Evolutionary conservation across 2,888 invertebrate species (phyloP), one percentile per base, ranked within the genome.

Genomic region (Anthoptus insignis): DNA sequence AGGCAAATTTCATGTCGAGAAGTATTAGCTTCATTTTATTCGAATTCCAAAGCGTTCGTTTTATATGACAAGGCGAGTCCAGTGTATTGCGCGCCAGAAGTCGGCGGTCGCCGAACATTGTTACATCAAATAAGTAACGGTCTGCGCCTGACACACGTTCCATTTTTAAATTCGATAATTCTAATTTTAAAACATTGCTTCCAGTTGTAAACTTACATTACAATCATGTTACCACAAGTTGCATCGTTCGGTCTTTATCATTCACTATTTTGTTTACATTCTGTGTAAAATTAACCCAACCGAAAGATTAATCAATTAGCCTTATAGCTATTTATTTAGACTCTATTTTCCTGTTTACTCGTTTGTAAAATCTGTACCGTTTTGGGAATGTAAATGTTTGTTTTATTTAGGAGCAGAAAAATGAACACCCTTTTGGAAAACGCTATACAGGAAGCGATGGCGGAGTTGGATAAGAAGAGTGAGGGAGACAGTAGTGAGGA

Each of bases 391-490:
- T 19, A 19, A 42, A 19, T n/a, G 19, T 32, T 6, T 42, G 2
- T 49, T 56, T 16, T 49, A 60, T 72, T 76, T 95, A 98, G 98
- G 96, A 97, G 97, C 95, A 96, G 98, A 95, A 98, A 98, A 96
- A 94, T 98, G 94, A 98, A 97, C 91, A 96, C 96, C 75, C 97
- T 97, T 86, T 94, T 98, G 81, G 98, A 98, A 91, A 97, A 97
- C 82, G 98, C 98, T 63, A 98, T 98, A 82, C 98, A 98, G 93
- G 98, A 98, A 91, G 98, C 98, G 64, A 97, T 98, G 97, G 94
- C 96, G 72, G 98, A 98, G 87, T 91, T 98, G 81, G 98, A 98
- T 89, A 95, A 96, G 84, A 94, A 95, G 81, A 94, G 94, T 32
- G 94, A 93, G 34, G 64, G 58, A 8, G 56, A 65, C 21, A 57